Percentiles rank a stretch among this genome's conserved stretches.
These are phyloP conservation scores for Sisor rabdophorus DNA, from an alignment of 2,113 vertebrate species.

Conservation along the genomic window DNA sequence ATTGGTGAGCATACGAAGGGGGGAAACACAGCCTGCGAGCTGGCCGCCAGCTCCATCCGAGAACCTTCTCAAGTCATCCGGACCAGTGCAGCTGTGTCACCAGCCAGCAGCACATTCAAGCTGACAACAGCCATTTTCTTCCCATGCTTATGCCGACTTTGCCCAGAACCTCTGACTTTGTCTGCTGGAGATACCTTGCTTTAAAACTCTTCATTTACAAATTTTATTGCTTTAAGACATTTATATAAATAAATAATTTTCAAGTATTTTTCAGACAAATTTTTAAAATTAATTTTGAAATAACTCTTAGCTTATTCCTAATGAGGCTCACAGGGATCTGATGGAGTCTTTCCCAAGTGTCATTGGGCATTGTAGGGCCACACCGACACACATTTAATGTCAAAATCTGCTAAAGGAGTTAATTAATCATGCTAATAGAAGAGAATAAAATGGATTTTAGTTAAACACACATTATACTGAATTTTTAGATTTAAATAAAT, in stretches of 20 bases:
- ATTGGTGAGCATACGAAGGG: conserved; percentile 32
- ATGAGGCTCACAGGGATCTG: too few relatives aligned
- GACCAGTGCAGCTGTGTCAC: conserved; percentile 53
- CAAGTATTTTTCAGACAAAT: too few relatives aligned
- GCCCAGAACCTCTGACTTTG: conserved; percentile 11
- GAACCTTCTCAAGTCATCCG: conserved; percentile 49
- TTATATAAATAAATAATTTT: too few relatives aligned
- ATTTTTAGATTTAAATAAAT: not conserved
- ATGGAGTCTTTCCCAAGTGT: too few relatives aligned
- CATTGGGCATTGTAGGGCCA: too few relatives aligned
- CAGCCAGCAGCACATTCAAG: conserved; percentile 46
- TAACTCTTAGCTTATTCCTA: too few relatives aligned
- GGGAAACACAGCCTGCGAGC: conserved; percentile 31
- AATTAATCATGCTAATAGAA: too few relatives aligned
- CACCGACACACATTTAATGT: too few relatives aligned
- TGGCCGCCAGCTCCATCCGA: conserved; percentile 42
- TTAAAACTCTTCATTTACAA: not conserved
- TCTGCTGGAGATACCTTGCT: not conserved
- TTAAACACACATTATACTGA: not conserved
- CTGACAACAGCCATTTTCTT: conserved; percentile 40
- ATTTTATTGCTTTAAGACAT: too few relatives aligned
- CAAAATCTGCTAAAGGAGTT: too few relatives aligned
- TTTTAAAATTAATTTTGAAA: too few relatives aligned
- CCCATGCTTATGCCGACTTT: conserved; percentile 11
- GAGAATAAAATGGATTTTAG: not conserved